phyloP scores from a whole-genome alignment of 2,113 vertebrate genomes.

The Nematolebias whitei region DNA sequence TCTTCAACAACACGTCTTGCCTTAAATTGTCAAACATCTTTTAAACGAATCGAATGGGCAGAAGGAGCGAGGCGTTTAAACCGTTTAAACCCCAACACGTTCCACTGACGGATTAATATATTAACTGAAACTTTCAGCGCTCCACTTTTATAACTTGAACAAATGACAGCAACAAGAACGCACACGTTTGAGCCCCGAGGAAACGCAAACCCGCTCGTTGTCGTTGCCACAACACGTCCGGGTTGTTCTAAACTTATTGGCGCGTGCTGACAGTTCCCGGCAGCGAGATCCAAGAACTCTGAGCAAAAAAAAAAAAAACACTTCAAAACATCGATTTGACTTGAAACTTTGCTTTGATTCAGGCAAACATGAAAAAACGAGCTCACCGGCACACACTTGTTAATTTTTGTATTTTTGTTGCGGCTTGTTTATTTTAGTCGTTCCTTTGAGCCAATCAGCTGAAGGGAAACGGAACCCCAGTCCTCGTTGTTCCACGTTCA shows the following conservation, averaged over 20 bases:
- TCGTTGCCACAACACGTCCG: background rate
- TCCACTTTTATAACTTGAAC: background rate
- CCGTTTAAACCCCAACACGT: background rate
- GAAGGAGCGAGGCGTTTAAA: background rate
- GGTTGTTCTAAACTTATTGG: background rate
- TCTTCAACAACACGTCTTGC: too few species aligned
- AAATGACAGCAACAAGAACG: background rate
- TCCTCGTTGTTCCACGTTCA: constrained; percentile 25
- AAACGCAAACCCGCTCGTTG: background rate
- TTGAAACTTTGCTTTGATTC: constrained; percentile 55
- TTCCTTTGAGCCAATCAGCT: constrained; percentile 47
- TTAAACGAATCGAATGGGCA: too few species aligned
- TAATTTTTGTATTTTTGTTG: constrained; percentile 16
- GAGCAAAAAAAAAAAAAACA: too few species aligned
- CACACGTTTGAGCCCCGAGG: background rate
- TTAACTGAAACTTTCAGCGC: background rate
- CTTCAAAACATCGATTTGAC: constrained; percentile 11
- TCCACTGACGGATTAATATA: too few species aligned
- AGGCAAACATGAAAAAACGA: constrained; percentile 24
- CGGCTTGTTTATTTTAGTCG: constrained; percentile 43
- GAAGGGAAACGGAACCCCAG: constrained; percentile 25
- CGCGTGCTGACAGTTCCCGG: background rate
- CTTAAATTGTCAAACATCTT: too few species aligned
- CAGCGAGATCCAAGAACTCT: background rate
- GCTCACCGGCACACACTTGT: constrained; percentile 24